Evolutionary conservation across 1,140 invertebrate species (phyloP), one percentile per base, ranked within the genome.

Genomic region (Trissolcus basalis): DNA sequence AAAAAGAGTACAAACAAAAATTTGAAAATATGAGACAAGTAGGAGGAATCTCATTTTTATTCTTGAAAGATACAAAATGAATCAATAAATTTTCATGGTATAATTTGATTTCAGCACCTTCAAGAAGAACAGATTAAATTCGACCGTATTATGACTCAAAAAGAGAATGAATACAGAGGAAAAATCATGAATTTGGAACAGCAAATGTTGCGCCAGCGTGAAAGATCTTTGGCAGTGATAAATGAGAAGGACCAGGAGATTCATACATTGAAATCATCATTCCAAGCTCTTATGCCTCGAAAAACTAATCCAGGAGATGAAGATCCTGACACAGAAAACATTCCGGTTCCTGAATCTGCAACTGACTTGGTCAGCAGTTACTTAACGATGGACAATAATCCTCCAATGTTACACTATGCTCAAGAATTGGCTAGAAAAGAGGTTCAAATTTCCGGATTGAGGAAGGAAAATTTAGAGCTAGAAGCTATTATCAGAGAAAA

Each of bases 221-320:
- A 95, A 54, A 86, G 95, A 51, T 95, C 95, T 11, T 88, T 95
- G 6, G 90, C 90, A 1, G 83, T 96, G 6, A 85, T 96, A 5
- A 92, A 93, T 27, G 95, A 96, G 78, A 95, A 95, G 54, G 94
- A 96, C 78, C 91, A 92, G 71, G 94, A 96, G 82, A 93, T 96
- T 41, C 87, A 91, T 45, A 89, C 91, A 0, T 80, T 94, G 11
- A 91, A 92, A 76, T 86, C 90, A 7, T 90, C 90, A 2, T 90
- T 92, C 60, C 89, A 91, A 53, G 85, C 90, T n/a, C 85, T 87
- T 68, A 75, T 89, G 39, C 87, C 87, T 41, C 87, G 79, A 56
- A 85, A 78, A 80, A 15, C 67, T 72, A 55, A 67, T 53, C 10
- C 48, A 2, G 33, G 39, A 1, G 78, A 77, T 51, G 54, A 10